Conservation (phyloP, 2,113 vertebrate species). For the Lepus europaeus region DNA sequence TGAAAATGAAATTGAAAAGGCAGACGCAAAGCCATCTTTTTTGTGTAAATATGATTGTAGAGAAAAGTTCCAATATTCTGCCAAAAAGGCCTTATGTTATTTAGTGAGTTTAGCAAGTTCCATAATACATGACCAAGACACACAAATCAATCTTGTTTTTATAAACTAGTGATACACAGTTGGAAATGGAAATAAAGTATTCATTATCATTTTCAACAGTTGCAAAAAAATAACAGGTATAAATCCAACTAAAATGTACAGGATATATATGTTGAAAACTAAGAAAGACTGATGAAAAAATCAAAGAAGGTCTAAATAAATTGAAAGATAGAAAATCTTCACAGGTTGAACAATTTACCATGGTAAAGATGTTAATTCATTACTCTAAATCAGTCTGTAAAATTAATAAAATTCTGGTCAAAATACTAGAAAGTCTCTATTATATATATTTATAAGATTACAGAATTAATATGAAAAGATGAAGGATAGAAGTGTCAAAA, state of each 20-base stretch:
- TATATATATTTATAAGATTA: background rate
- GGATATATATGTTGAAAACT: background rate
- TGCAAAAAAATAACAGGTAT: slow-evolving; percentile 5
- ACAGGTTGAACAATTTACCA: background rate
- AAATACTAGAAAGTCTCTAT: slow-evolving; percentile 10
- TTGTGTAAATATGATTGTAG: background rate
- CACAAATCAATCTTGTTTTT: background rate
- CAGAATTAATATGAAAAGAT: slow-evolving; percentile 32
- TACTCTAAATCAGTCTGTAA: background rate
- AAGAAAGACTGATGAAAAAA: background rate
- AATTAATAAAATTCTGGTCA: slow-evolving; percentile 28
- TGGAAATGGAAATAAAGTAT: slow-evolving; percentile 23
- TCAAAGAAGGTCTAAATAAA: slow-evolving; percentile 7
- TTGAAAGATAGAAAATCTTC: background rate
- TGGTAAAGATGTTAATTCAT: slow-evolving; percentile 2
- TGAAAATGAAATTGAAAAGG: slow-evolving; percentile 7
- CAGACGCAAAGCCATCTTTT: background rate
- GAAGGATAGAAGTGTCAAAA: slow-evolving; percentile 41
- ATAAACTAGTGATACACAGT: background rate
- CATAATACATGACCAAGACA: background rate
- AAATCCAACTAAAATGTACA: slow-evolving; percentile 37
- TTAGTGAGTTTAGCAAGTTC: background rate
- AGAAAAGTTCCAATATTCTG: background rate
- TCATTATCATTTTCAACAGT: background rate
- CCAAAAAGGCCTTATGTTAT: background rate